These are phyloP conservation scores for Gymnoscelis rufifasciata DNA, from an alignment of 2,888 invertebrate genomes.

Conservation along the genomic window DNA sequence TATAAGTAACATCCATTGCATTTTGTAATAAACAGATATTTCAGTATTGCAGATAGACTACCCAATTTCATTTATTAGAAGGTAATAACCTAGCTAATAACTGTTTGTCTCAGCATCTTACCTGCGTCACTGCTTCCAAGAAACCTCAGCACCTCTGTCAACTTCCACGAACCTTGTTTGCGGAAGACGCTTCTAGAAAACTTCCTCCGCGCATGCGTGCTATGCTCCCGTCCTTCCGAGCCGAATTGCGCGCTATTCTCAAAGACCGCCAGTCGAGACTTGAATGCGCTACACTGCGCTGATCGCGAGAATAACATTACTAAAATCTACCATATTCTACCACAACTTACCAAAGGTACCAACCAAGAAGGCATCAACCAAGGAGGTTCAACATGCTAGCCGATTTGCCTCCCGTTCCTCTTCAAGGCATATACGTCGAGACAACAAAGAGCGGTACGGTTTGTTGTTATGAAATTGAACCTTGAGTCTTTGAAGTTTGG, in stretches of 20 bases:
- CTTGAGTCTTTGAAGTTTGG: conserved; percentile 33
- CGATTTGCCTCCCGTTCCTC: conserved; percentile 49
- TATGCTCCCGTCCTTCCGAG: conserved; percentile 46
- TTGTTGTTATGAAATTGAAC: conserved; percentile 44
- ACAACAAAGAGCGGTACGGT: conserved; percentile 51
- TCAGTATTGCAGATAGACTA: too few species aligned
- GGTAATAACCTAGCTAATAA: too few species aligned
- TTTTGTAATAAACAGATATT: too few species aligned
- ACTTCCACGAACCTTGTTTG: conserved; percentile 35
- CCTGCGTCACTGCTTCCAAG: too few species aligned
- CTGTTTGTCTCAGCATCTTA: too few species aligned
- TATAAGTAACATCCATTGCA: too few species aligned
- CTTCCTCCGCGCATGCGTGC: conserved; percentile 65
- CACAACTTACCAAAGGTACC: neutral
- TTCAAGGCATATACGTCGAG: conserved; percentile 32
- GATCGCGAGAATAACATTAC: conserved; percentile 41
- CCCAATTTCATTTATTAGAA: too few species aligned
- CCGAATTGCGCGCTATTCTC: conserved; percentile 54
- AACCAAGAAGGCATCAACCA: neutral
- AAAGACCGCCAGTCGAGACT: conserved; percentile 42
- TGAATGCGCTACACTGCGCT: conserved; percentile 55
- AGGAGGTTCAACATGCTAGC: conserved; percentile 54
- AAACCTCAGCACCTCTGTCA: conserved; percentile 1
- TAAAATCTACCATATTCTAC: neutral
- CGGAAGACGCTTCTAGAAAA: conserved; percentile 63